Percentiles rank a stretch among this genome's conserved stretches.
phyloP scores from a whole-genome alignment of 2,888 invertebrate species.

The Deilephila porcellus region DNA sequence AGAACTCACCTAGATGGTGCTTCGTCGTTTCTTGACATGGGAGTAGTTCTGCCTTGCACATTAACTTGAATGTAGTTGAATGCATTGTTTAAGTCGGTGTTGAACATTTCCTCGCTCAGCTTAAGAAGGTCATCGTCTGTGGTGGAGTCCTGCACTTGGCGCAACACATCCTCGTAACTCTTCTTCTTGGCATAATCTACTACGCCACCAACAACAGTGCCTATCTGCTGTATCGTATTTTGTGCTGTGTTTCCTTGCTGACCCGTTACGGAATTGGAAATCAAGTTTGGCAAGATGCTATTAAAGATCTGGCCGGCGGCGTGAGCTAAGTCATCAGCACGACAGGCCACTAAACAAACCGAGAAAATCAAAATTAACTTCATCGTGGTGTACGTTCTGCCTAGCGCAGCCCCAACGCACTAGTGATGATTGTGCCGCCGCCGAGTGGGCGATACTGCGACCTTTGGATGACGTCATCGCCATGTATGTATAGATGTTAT shows the following conservation, averaged over 20 bases:
- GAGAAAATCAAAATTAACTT: constrained; percentile 63
- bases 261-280: constrained; percentile 68
- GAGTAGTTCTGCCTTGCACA: constrained; percentile 89
- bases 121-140: constrained; percentile 88
- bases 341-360: constrained; percentile 59
- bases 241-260: constrained; percentile 73
- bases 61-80: constrained; percentile 88
- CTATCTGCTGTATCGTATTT: constrained; percentile 75
- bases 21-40: constrained; percentile 88
- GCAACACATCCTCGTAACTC: constrained; percentile 75
- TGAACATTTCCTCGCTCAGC: constrained; percentile 89
- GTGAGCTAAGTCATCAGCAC: constrained; percentile 71
- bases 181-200: constrained; percentile 80
- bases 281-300: constrained; percentile 74
- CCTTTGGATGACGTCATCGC: constrained; percentile 79
- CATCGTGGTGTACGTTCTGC: constrained; percentile 73
- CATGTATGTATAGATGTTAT: constrained; percentile 62
- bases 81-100: constrained; percentile 90
- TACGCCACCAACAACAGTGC: constrained; percentile 79
- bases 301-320: constrained; percentile 80
- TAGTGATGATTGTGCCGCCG: constrained; percentile 73
- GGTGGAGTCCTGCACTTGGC: constrained; percentile 80
- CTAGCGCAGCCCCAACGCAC: constrained; percentile 73
- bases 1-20: constrained; percentile 89
- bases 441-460: constrained; percentile 66